Conservation (phyloP, 2,797 vertebrate species). For the Dendrocincla tyrannina region DNA sequence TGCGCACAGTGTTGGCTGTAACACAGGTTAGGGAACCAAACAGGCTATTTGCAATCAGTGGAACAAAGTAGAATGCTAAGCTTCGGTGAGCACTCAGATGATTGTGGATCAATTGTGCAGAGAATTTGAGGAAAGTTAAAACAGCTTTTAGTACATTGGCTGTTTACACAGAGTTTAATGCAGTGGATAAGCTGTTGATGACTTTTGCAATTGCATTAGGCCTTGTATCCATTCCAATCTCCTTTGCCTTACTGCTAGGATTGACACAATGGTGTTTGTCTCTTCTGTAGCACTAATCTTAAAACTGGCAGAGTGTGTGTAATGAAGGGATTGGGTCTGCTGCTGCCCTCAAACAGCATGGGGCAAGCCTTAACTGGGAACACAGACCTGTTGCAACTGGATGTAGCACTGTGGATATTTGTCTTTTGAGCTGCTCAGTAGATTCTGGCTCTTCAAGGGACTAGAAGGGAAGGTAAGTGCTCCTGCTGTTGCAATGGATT, state of each 20-base stretch:
- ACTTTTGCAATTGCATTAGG: background rate
- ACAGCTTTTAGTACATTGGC: background rate
- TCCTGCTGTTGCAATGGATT: background rate
- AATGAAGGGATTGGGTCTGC: background rate
- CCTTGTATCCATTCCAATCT: background rate
- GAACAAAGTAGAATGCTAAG: background rate
- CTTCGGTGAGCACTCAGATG: background rate
- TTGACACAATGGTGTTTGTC: background rate
- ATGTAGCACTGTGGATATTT: background rate
- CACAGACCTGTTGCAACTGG: accelerated
- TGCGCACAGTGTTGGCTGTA: background rate
- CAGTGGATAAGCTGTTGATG: background rate
- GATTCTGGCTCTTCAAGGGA: background rate
- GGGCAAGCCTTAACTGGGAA: background rate
- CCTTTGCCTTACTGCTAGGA: background rate
- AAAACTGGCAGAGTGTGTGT: background rate
- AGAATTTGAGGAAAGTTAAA: background rate
- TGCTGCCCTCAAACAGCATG: background rate
- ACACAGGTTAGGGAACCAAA: background rate
- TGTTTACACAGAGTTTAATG: background rate
- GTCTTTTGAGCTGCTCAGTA: background rate
- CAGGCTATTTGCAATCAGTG: background rate
- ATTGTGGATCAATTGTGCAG: background rate
- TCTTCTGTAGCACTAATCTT: background rate
- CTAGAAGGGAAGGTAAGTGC: background rate